phyloP scores from a whole-genome alignment of 2,797 vertebrate genomes.

The Cryptoblepharus egeriae region DNA sequence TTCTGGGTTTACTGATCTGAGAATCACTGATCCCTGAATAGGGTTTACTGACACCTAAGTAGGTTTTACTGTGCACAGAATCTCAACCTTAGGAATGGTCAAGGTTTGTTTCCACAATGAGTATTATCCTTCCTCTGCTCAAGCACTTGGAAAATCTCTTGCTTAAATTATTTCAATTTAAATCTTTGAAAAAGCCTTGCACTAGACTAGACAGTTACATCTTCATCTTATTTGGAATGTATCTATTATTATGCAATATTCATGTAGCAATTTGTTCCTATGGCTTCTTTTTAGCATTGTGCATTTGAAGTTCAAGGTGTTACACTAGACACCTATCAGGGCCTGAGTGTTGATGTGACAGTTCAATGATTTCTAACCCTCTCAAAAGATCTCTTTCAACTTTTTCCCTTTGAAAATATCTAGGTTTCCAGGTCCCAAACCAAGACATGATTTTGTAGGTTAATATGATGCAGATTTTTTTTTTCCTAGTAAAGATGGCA shows the following conservation, averaged over 20 bases:
- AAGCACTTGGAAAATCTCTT: background rate
- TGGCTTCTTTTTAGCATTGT: constrained; percentile 44
- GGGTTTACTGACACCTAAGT: no score
- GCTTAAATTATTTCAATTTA: constrained; percentile 3
- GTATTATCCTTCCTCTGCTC: background rate
- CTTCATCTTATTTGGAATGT: constrained; percentile 36
- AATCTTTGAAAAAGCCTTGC: constrained; percentile 25
- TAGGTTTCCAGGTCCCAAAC: constrained; percentile 8
- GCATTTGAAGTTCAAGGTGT: constrained; percentile 57
- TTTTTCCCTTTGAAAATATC: constrained; percentile 29
- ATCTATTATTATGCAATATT: constrained; percentile 30
- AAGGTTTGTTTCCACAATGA: background rate
- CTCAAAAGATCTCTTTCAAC: constrained; percentile 12
- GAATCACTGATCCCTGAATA: no score
- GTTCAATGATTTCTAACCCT: constrained; percentile 44
- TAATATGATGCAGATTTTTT: constrained; percentile 24
- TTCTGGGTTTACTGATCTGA: no score
- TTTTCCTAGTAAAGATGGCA: background rate
- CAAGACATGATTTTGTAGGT: background rate
- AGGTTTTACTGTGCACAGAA: no score
- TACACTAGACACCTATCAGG: constrained; percentile 46
- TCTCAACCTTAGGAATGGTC: background rate
- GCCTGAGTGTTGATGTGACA: constrained; percentile 40
- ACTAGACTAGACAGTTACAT: constrained; percentile 29
- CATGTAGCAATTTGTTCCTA: constrained; percentile 41